phyloP scores from a whole-genome alignment of 2,888 invertebrate species.

The Amiota minor region DNA sequence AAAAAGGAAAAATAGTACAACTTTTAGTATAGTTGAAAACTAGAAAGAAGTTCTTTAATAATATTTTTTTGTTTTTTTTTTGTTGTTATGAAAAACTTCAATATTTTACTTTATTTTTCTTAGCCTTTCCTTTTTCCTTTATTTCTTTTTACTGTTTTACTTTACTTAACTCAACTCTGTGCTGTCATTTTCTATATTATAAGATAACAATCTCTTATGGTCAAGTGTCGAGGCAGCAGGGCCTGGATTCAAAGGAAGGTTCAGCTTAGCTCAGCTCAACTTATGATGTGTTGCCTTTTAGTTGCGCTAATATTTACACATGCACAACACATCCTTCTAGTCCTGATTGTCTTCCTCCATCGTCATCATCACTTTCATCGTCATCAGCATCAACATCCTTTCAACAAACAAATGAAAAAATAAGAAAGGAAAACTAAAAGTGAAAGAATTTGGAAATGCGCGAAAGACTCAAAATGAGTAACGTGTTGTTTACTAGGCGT shows the following conservation, averaged over 20 bases:
- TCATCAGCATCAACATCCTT: no score
- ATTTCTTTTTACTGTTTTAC: not conserved
- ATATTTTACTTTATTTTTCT: not conserved
- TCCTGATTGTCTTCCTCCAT: no score
- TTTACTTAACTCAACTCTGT: not conserved
- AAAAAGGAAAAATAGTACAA: no score
- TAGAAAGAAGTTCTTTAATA: not conserved
- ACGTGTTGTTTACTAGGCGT: not conserved
- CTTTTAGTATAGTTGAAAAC: not conserved
- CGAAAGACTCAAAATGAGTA: slow-evolving; percentile 18
- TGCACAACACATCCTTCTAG: slow-evolving; percentile 32
- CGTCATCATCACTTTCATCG: no score
- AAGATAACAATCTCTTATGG: no score
- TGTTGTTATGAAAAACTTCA: no score
- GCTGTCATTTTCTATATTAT: not conserved
- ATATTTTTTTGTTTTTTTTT: no score
- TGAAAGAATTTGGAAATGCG: not conserved
- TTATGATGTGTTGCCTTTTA: slow-evolving; percentile 23
- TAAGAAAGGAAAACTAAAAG: slow-evolving; percentile 2
- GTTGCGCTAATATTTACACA: slow-evolving; percentile 55
- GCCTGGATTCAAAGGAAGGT: no score
- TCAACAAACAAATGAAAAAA: not conserved
- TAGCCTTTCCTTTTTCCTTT: not conserved
- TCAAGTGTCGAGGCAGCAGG: no score
- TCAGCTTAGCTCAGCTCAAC: not conserved